A percentile compares a stretch with the other conserved stretches of the same genome.
Evolutionary conservation across 2,113 vertebrate genomes (phyloP).

Genomic region (Heteronetta atricapilla): DNA sequence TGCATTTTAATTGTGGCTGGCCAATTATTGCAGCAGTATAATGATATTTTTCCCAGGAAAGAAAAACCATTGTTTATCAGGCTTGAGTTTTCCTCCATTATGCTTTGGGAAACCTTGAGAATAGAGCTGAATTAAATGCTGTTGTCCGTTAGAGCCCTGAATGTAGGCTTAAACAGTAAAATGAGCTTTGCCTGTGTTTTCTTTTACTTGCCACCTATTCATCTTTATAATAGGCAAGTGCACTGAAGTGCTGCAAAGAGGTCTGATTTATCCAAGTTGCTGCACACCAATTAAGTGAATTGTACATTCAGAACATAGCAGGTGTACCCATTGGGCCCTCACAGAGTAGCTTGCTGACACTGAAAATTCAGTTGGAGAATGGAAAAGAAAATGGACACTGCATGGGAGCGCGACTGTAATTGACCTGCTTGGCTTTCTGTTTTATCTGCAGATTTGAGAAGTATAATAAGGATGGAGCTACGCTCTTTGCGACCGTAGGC

Average conservation of each 20-base stretch:
- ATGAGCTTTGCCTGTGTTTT: conserved; percentile 99
- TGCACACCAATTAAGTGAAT: conserved; percentile 99
- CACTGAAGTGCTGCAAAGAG: conserved; percentile 99
- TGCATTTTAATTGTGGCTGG: conserved; percentile 90
- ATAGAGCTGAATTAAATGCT: conserved; percentile 98
- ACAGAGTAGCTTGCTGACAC: conserved; percentile 93
- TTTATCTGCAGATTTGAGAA: conserved; percentile 99
- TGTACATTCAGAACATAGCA: conserved; percentile 99
- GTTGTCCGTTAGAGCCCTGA: conserved; percentile 98
- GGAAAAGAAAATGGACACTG: conserved; percentile 93
- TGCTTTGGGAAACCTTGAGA: conserved; percentile 87
- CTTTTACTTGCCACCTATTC: conserved; percentile 99
- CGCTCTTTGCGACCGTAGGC: conserved; percentile 98
- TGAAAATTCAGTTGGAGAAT: conserved; percentile 87
- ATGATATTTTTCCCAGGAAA: conserved; percentile 95
- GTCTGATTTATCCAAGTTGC: conserved; percentile 98
- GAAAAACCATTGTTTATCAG: conserved; percentile 96
- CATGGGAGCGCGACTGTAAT: conserved; percentile 98
- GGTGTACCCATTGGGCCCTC: conserved; percentile 96
- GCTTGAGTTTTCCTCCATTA: conserved; percentile 96
- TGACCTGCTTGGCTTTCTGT: conserved; percentile 99
- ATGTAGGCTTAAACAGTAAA: conserved; percentile 99
- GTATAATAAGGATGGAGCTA: conserved; percentile 99
- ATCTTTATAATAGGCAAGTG: conserved; percentile 98
- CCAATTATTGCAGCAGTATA: conserved; percentile 97